Base-by-base conservation (phyloP, 2,888 invertebrate genomes). In the Agonopterix subpropinquella region DNA sequence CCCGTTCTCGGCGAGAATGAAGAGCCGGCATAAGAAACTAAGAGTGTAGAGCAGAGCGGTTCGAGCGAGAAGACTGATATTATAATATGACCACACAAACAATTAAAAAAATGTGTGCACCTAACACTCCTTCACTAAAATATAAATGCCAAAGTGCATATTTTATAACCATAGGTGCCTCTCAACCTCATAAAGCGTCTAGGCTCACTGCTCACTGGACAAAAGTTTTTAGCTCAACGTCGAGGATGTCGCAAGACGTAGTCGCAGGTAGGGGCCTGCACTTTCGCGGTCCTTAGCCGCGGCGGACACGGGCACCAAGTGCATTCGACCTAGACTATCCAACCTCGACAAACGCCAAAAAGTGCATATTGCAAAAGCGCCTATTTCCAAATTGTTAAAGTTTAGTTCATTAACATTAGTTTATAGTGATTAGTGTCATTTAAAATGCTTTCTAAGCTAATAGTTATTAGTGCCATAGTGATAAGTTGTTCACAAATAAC, bases 261-360 rank as follows among this genome's bases (percentile, higher is more conserved):
- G 45, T 49, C 47, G 53, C 55, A 57, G 65, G 74, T 65, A 76
- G 82, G 80, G 78, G 77, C 56, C 52, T 61, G 62, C 62, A 74
- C 74, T 75, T 76, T 77, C 78, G 72, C 69, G 59, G 65, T 58
- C 64, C 60, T 58, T 59, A 58, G 61, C 56, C 61, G 67, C 57
- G 55, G 54, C 57, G 61, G n/a, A n/a, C 52, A 60, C 62, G 65
- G 60, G 65, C 47, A 44, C 48, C 13, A 41, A 39, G 44, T 45
- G 39, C 47, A 47, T 41, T 36, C 36, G 43, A 7, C 37, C 37
- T 18, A 18, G 8, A 18, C 37, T 44, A 47, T 15, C 36, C 28
- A 8, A 43, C 43, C 45, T 47, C 41, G 44, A 39, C 2, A 41
- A 36, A 46, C 42, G 43, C 15, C 3, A 47, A 35, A 48, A 8